Evolutionary conservation across 2,888 invertebrate genomes (phyloP), one percentile per base, ranked within the genome.

Genomic region (Lamproptera curius): DNA sequence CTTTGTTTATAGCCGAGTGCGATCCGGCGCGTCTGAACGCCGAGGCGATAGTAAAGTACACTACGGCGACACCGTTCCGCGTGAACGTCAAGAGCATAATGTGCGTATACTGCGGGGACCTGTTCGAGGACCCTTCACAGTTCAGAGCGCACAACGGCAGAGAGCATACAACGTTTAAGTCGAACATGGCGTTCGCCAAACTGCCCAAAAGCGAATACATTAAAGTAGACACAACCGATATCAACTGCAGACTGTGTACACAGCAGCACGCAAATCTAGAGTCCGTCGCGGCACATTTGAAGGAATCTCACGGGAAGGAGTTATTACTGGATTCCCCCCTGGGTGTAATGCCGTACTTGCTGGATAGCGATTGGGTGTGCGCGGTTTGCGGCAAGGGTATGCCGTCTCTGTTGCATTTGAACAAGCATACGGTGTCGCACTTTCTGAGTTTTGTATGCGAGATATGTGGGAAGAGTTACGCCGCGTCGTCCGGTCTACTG

Each of bases 391-490:
- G 56, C 1, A 62, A 63, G 16, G 62, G 60, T 41, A 56, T 63
- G 17, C 61, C 65, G 2, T 59, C 63, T 0, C 42, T 69, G 2
- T 43, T 66, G 1, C 68, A 67, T 16, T 26, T 63, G 16, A 57
- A 58, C 40, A 58, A 63, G 48, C 67, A 63, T 17, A 63, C 65
- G 1, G 64, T 69, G 35, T 56, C 58, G 0, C 72, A 73, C 47
- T 76, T 67, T 38, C 59, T 54, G 8, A 69, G 65, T 42, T 72
- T 65, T 33, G 63, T 70, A 0, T 73, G 74, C 6, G 70, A 74
- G 42, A 17, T 60, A 1, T 73, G 73, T 40, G 73, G 72, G 0
- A 70, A 66, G 39, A 64, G 64, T 1, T 72, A 67, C 35, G 62
- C 63, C 0, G 61, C 65, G 0, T 51, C 59, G 2, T 59, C 68